Percentiles rank a stretch among this genome's conserved stretches.
Conservation (phyloP, 2,113 vertebrate species). For the Ardeotis arabs region DNA sequence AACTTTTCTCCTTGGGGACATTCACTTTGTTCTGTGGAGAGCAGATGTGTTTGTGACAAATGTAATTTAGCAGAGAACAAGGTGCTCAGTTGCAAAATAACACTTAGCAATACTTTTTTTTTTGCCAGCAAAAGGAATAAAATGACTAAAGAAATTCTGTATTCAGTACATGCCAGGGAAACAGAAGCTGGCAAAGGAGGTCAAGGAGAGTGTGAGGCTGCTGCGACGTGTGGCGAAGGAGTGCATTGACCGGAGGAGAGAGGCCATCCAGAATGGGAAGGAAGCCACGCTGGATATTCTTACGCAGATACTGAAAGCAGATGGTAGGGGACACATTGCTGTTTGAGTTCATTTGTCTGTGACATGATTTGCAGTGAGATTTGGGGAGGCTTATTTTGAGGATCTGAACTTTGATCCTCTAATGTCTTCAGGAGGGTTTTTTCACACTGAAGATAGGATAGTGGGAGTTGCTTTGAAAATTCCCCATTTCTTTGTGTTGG, state of each 20-base stretch:
- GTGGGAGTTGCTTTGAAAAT: not conserved
- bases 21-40: not conserved
- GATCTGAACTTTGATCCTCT: not conserved
- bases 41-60: not conserved
- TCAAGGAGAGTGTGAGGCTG: conserved; percentile 76
- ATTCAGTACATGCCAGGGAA: conserved; percentile 78
- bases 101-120: not conserved
- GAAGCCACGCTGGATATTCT: conserved; percentile 85
- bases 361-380: not conserved
- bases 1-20: not conserved
- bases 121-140: not conserved
- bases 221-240: conserved; percentile 82
- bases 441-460: not conserved
- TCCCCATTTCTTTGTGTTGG: not conserved
- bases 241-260: conserved; percentile 81
- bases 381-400: not conserved
- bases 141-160: conserved; percentile 4
- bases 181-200: conserved; percentile 75
- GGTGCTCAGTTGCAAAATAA: not conserved
- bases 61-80: not conserved
- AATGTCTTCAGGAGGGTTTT: not conserved
- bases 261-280: conserved; percentile 78
- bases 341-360: not conserved
- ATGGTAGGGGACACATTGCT: not conserved
- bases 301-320: conserved; percentile 86